phyloP scores from a whole-genome alignment of 2,797 vertebrate species.

The Anolis apletophallus region DNA sequence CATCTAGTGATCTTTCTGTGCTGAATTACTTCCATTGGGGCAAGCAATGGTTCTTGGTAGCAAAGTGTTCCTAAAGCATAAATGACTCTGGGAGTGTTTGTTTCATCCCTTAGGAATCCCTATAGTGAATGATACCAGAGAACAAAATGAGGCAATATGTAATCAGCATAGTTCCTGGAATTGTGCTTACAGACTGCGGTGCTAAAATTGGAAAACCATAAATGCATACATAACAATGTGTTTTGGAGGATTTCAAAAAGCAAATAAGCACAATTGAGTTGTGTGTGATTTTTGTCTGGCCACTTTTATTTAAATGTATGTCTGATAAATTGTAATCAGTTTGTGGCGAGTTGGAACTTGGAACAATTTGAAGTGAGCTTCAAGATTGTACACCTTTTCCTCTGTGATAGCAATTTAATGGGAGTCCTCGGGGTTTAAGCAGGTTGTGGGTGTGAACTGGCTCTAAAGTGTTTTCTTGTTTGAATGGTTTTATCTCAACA shows the following conservation, averaged over 20 bases:
- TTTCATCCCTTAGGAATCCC: not conserved
- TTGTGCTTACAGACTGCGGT: constrained; percentile 40
- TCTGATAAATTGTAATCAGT: not conserved
- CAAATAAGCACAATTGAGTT: not conserved
- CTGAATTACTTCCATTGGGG: too few relatives aligned
- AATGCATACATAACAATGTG: not conserved
- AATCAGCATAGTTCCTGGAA: constrained; percentile 18
- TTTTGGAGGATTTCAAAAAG: not conserved
- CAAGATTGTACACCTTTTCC: not conserved
- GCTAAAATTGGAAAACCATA: constrained; percentile 30
- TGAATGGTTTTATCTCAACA: not conserved
- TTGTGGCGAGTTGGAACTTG: not conserved
- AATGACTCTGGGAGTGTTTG: constrained; percentile 11
- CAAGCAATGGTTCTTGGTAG: constrained; percentile 10
- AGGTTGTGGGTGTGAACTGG: not conserved
- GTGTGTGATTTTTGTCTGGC: not conserved
- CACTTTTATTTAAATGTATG: not conserved
- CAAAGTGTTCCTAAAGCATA: constrained; percentile 20
- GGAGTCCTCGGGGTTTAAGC: not conserved
- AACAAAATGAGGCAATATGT: constrained; percentile 39
- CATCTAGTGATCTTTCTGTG: not conserved
- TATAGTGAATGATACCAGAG: not conserved
- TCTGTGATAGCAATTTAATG: too few relatives aligned
- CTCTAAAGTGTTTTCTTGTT: not conserved
- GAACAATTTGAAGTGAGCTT: not conserved